Base-by-base conservation (phyloP, 2,888 invertebrate genomes). In the Polietes domitor region DNA sequence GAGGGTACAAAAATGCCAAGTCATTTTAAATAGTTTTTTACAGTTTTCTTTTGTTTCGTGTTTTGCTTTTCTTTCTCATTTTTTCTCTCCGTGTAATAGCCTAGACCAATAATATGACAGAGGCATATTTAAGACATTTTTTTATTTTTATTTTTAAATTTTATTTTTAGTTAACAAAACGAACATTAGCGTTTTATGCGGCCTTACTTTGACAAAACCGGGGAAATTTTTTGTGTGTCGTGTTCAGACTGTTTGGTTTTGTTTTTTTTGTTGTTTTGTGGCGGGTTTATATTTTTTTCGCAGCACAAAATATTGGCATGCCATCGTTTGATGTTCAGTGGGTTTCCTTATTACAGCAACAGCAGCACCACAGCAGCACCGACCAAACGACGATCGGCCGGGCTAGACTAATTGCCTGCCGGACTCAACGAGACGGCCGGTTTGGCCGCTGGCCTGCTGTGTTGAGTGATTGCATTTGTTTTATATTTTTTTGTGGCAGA, bases 381-480 rank as follows among this genome's bases (percentile, higher is more conserved):
- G 9, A 9, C 53, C 21, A 10, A 53, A 19, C 21, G 53, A 21
- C 19, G 21, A 21, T 5, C 21, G 2, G 53, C 1, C 21, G 4
- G 53, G 10, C 5, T 53, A 17, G 6, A 37, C 37, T 37, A 12
- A 68, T 24, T 68, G 70, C 17, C 58, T 79, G 71, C 21, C 76
- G 61, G 58, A 26, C 61, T n/a, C n/a, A n/a, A n/a, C n/a, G n/a
- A n/a, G n/a, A n/a, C 21, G 2, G 53, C 1, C 21, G 4, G 53
- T 6, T 24, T 68, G 70, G 15, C 58, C 76, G 71, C 21, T 73
- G 61, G 58, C 19, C 61, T 68, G 53, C 19, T 58, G 76, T 76
- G 77, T 65, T 79, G 70, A 68, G 73, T 73, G 72, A 72, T 68
- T 58, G 68, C 73, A 71, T 47, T 72, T 65, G 43, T 65, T 32